Base-by-base conservation (phyloP, 2,113 vertebrate species). In the Connochaetes taurinus region DNA sequence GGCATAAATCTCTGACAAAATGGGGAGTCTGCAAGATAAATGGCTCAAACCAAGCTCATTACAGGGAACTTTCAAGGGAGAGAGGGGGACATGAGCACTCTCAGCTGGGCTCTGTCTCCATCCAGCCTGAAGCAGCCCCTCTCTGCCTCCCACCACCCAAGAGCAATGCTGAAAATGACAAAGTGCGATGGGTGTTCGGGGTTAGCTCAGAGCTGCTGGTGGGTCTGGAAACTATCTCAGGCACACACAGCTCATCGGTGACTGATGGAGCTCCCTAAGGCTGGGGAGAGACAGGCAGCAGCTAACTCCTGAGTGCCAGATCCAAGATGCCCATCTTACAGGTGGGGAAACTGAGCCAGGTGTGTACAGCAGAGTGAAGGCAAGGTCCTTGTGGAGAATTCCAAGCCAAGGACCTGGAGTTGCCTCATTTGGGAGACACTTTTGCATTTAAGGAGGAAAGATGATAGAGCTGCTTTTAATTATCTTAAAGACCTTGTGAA, bases 1-100 rank as follows among this genome's bases (percentile, higher is more conserved):
- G 52, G 83, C 93, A 97, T 92, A 67, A 53, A 96, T 97, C 97
- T 97, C 97, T 98, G 97, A 96, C 96, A 97, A 89, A 83, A 50
- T 3, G 14, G 16, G 29, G 12, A 60, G 74, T 47, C 80, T 74
- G 43, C 6, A 81, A 97, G 97, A 97, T 90, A 91, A 96, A 97
- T 95, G 47, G 40, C 84, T 96, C 33, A 43, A 87, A 57, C 64
- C 52, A 92, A 86, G 80, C 80, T 97, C 96, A 98, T 96, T 95
- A 92, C 31, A 60, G 90, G 57, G 84, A 96, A 93, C 87, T 52
- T 92, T 58, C 80, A 55, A 11, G 11, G 74, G 91, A 82, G 91
- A 86, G 74, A 74, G 53, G 36, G n/a, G n/a, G 33, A 58, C 0
- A 0, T 7, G 62, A 87, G 33, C 7, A 1, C 81, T 87, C 36